phyloP scores from a whole-genome alignment of 2,888 invertebrate species.

The Chloromyia formosa region DNA sequence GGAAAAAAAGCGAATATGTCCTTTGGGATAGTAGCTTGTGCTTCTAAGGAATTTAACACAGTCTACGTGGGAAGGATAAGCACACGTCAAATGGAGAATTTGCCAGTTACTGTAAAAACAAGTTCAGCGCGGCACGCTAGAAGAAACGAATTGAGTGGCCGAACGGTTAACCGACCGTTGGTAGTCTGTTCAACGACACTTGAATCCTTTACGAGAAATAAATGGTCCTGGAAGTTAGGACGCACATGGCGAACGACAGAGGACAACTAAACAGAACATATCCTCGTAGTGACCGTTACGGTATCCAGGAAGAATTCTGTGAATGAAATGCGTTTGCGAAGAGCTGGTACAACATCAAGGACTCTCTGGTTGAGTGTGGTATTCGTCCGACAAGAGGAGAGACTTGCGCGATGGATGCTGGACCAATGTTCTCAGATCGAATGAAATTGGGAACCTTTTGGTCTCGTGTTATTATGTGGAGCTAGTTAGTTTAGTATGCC shows the following conservation, averaged over 20 bases:
- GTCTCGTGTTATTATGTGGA: background rate
- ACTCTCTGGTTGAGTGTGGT: conserved; percentile 16
- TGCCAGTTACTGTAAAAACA: background rate
- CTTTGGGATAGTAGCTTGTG: background rate
- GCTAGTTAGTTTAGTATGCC: no score
- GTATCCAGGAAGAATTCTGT: conserved; percentile 33
- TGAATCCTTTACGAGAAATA: background rate
- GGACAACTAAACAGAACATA: conserved; percentile 11
- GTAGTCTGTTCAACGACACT: background rate
- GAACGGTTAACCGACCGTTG: background rate
- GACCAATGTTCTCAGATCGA: conserved; percentile 22
- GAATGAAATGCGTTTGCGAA: conserved; percentile 20
- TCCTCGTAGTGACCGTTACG: background rate
- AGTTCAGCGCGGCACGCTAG: background rate
- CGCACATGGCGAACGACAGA: conserved; percentile 30
- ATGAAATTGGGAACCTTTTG: no score
- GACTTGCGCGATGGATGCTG: conserved; percentile 14
- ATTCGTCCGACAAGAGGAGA: background rate
- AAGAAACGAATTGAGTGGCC: background rate
- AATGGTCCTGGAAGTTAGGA: background rate
- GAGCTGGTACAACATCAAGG: conserved; percentile 11
- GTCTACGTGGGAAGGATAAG: background rate
- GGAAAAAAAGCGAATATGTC: background rate
- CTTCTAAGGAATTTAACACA: background rate
- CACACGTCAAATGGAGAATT: no score